Base-by-base conservation (phyloP, 2,113 vertebrate species). In the Cisticola juncidis region DNA sequence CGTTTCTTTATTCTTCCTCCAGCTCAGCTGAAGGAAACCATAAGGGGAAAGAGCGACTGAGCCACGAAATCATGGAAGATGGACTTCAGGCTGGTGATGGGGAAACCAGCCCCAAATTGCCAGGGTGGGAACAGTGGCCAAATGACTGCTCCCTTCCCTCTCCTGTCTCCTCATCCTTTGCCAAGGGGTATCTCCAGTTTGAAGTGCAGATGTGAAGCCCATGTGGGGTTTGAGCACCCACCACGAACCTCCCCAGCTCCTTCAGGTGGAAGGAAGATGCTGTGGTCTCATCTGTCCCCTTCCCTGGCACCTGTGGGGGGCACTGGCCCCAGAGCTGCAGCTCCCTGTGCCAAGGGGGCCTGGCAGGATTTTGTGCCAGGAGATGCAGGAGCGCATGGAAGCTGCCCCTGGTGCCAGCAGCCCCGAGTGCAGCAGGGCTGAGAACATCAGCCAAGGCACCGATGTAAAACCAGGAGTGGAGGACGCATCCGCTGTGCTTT, bases 21-120 rank as follows among this genome's bases (percentile, higher is more conserved):
- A 97, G 96, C 96, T 86, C 94, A 95, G 96, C 95, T 97, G 97
- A 97, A 97, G 96, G 95, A 97, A 97, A 97, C 96, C 97, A 96
- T 96, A 97, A 97, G 95, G 95, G 85, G 83, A 89, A 92, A 76
- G 95, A 96, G 77, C 26, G 9, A 73, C 74, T 73, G 93, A 97
- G 95, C 95, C 94, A 96, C 35, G 47, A 95, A 95, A 93, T 80
- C 94, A 86, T 95, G 92, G 95, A 83, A 94, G 96, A 96, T 88
- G 93, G 90, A 95, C 93, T 93, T 94, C 5, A 5, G 95, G 85
- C 60, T 95, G 94, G 85, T 90, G 88, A 93, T 92, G 85, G 83
- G 91, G 90, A 92, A 95, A 96, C 80, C 87, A 97, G 64, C 70
- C 79, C 85, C 76, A 61, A 58, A 58, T 90, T 47, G 69, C 47